Evolutionary conservation across 2,888 invertebrate species (phyloP).

Genomic region (Eupithecia dodoneata): DNA sequence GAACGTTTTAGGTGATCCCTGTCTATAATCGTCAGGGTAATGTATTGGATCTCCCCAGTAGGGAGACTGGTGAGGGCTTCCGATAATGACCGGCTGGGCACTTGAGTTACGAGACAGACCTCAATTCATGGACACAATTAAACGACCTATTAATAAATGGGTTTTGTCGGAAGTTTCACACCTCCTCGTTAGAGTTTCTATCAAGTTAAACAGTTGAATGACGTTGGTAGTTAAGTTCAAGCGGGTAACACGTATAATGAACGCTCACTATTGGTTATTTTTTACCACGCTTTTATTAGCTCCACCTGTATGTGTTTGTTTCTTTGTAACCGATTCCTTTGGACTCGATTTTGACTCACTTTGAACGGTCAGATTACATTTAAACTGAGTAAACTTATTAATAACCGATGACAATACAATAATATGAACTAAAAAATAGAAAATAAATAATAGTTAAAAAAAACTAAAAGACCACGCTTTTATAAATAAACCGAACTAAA

Average conservation of each 20-base stretch:
- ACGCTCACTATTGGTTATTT: neutral
- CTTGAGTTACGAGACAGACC: constrained; percentile 6
- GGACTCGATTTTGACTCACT: too few species aligned
- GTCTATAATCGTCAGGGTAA: constrained; percentile 15
- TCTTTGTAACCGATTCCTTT: too few species aligned
- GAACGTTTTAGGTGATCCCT: constrained; percentile 30
- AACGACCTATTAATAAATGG: constrained; percentile 6
- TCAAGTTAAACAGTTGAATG: neutral
- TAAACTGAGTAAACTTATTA: too few species aligned
- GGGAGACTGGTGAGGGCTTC: constrained; percentile 1
- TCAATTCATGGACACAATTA: constrained; percentile 1
- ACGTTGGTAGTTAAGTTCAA: neutral
- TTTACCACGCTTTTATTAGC: too few species aligned
- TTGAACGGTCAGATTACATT: too few species aligned
- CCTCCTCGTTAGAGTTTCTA: neutral
- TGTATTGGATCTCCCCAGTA: constrained; percentile 6
- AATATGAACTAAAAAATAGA: too few species aligned
- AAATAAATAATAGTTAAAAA: too few species aligned
- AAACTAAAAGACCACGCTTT: too few species aligned
- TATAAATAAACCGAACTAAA: too few species aligned
- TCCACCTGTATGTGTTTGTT: too few species aligned
- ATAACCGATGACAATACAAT: too few species aligned
- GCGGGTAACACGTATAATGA: neutral
- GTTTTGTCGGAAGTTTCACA: neutral
- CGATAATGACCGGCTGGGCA: neutral